These are phyloP conservation scores for Mus spretus DNA, from an alignment of 2,797 vertebrate species.

Conservation along the genomic window DNA sequence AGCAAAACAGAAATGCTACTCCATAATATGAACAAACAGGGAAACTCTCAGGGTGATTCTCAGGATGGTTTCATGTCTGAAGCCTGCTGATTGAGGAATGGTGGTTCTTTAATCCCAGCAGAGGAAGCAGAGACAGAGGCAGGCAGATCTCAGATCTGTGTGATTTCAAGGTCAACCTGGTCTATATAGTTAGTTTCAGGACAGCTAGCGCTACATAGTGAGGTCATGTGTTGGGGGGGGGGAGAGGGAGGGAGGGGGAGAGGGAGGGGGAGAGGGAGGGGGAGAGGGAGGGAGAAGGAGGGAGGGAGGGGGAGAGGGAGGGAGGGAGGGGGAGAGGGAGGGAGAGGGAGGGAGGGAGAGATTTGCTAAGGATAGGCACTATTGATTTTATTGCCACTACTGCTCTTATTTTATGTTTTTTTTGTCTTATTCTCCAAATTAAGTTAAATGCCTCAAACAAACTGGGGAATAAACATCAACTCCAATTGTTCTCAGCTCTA, in stretches of 20 bases:
- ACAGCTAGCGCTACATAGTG: not conserved
- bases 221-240: not conserved
- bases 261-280: not conserved
- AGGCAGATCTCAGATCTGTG: not conserved
- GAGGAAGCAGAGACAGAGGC: not conserved
- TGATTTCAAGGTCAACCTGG: not conserved
- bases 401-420: not conserved
- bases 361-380: not conserved
- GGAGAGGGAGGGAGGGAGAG: not conserved
- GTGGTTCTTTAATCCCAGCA: not conserved
- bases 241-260: too few species aligned
- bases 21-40: not conserved
- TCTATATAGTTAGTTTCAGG: not conserved
- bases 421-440: not conserved
- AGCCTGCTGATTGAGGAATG: too few species aligned
- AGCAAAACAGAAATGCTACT: not conserved
- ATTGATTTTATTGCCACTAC: not conserved
- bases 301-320: not conserved
- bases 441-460: not conserved
- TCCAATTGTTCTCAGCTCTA: not conserved
- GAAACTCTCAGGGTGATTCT: not conserved
- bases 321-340: too few species aligned
- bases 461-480: not conserved
- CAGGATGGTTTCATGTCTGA: not conserved
- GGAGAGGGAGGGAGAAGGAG: too few species aligned